A percentile compares a stretch with the other conserved stretches of the same genome.
These are phyloP conservation scores for Sinocyclocheilus anophthalmus DNA, from an alignment of 2,113 vertebrate species.

Conservation along the genomic window DNA sequence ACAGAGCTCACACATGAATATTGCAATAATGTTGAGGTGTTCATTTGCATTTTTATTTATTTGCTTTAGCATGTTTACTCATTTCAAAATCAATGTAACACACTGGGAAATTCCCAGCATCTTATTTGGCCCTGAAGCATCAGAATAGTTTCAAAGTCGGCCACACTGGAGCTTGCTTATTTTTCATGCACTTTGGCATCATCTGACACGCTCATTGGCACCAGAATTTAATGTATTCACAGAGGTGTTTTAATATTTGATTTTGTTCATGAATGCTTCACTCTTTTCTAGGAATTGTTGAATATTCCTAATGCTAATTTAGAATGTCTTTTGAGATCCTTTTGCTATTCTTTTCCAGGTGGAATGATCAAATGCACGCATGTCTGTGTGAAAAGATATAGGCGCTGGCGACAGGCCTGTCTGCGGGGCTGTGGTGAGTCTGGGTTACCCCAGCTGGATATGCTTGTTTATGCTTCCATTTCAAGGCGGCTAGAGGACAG, in stretches of 20 bases:
- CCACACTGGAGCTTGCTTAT: conserved; percentile 9
- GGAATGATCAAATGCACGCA: neutral
- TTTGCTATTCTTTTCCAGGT: conserved; percentile 54
- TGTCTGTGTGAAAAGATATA: conserved; percentile 37
- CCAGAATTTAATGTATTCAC: conserved; percentile 8
- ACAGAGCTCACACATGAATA: neutral
- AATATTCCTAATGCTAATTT: neutral
- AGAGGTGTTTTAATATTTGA: conserved; percentile 28
- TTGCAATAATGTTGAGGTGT: neutral
- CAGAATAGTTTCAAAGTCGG: conserved; percentile 15
- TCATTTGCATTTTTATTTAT: neutral
- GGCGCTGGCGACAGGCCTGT: conserved; percentile 45
- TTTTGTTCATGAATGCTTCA: conserved; percentile 18
- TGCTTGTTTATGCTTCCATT: conserved; percentile 43
- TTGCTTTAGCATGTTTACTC: conserved; percentile 23
- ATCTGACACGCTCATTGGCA: neutral
- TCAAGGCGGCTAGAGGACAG: conserved; percentile 46
- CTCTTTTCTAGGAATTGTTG: neutral
- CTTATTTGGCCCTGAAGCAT: neutral
- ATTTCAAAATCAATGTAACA: conserved; percentile 1
- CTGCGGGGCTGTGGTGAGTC: conserved; percentile 19
- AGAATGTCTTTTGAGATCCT: conserved; percentile 33
- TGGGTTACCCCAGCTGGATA: conserved; percentile 34
- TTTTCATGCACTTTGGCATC: neutral
- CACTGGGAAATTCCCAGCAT: conserved; percentile 28